Percentiles rank a stretch among this genome's conserved stretches.
Conservation (phyloP, 2,797 vertebrate species). For the Xyrichtys novacula region DNA sequence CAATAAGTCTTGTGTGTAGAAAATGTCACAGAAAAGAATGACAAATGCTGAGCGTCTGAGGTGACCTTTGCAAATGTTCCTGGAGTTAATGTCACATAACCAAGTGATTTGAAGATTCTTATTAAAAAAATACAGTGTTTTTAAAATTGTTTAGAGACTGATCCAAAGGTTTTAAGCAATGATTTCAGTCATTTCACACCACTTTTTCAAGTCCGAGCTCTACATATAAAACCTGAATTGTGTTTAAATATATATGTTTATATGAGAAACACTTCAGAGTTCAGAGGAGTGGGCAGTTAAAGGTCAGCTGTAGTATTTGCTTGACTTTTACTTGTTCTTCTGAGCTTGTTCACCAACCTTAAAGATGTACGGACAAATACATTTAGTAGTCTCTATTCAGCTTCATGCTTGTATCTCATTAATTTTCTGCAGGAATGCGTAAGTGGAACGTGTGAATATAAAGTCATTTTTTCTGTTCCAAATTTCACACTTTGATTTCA, state of each 20-base stretch:
- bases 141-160: not conserved
- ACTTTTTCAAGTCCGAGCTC: too few species aligned
- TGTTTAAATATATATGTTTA: not conserved
- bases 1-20: not conserved
- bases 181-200: too few species aligned
- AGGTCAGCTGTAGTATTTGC: not conserved
- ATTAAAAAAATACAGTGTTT: not conserved
- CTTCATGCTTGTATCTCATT: conserved; percentile 12
- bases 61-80: not conserved
- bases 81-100: not conserved
- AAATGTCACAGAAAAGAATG: not conserved
- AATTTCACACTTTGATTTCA: conserved; percentile 14
- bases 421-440: conserved; percentile 10
- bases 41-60: too few species aligned
- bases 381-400: not conserved
- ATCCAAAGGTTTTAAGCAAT: too few species aligned
- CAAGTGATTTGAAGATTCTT: too few species aligned
- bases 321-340: conserved; percentile 7
- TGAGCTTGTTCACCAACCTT: not conserved
- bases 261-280: not conserved
- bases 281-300: not conserved
- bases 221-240: too few species aligned
- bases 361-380: not conserved
- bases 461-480: conserved; percentile 14
- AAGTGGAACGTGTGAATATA: conserved; percentile 7